Base-by-base conservation (phyloP, 1,140 invertebrate genomes). In the Drosophila lini region DNA sequence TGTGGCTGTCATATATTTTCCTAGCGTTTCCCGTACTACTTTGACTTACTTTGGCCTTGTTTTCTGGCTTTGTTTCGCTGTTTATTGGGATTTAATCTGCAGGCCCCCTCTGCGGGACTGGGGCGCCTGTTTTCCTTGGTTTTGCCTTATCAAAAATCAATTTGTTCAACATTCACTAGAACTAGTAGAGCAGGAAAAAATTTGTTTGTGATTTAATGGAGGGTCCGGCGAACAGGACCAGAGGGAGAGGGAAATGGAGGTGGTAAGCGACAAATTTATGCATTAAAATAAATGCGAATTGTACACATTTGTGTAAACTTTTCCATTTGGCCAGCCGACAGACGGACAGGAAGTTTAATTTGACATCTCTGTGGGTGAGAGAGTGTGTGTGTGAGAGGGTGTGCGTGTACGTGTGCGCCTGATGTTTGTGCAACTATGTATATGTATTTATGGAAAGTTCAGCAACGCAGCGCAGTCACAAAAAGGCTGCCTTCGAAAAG, bases 261-360 rank as follows among this genome's bases (percentile, higher is more conserved):
- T 31, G 62, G 38, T 63, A 42, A 32, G 36, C 59, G 55, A 70
- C 81, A 78, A 77, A 86, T 88, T 76, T 88, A 77, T 86, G 75
- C 80, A 88, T 82, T 48, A 48, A 89, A 88, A 74, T 80, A 77
- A 74, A 86, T 70, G 64, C 47, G 44, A 78, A 77, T 67, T 65
- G 44, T 59, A 60, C 68, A 60, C 60, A 58, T 80, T 80, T 71
- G 52, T 65, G 70, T 44, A 57, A 78, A 78, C 74, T 68, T 83
- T 79, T 67, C 60, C 67, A 71, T 71, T 71, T 62, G 47, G 57
- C 56, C 56, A 42, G 64, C 38, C 45, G 65, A 65, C 82, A 68
- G 82, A 78, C 61, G n/a, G 61, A 69, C 82, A 76, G 82, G 84
- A 88, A 88, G 85, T 89, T 88, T 89, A 74, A 88, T 86, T 88